Evolutionary conservation across 2,797 vertebrate genomes (phyloP), one percentile per base, ranked within the genome.

Genomic region (Phrynocephalus guinanensis): DNA sequence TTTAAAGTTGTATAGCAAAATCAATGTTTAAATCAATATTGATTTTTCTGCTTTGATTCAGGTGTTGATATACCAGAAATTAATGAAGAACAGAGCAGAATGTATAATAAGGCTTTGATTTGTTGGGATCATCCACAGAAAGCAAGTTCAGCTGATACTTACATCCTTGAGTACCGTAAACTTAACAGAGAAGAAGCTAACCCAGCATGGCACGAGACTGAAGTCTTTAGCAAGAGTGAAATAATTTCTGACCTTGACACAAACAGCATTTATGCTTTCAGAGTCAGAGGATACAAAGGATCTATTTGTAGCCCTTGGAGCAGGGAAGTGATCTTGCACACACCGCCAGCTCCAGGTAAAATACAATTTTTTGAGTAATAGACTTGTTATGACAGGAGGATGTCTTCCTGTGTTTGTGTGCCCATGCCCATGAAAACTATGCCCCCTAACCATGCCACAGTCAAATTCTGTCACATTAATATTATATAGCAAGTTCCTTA

Each of bases 31-130:
- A 89, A 80, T 70, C 60, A 15, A 7, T 82, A 0, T 71, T 44
- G 22, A 2, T 84, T 72, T 52, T 89, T 90, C 79, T 68, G 70
- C 90, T 22, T 90, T 84, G 33, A 92, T 92, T 28, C 89, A 99
- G 98, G 98, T 92, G 95, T 98, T 22, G 97, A 98, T 91, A 96
- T 97, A 87, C 99, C 99, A 68, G 96, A 99, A 95, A 98, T 99
- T 78, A 98, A 97, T 82, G 96, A 98, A 86, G 97, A 97, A 38
- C 95, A 91, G 68, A 98, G 98, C 95, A 97, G 93, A 93, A 96
- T 99, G 24, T 99, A 99, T 88, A 98, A 98, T 76, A 97, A 97
- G 90, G 98, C 97, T 79, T 95, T 97, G 63, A 98, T 99, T 95
- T 97, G 96, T 90, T 99, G 99, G 99, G 96, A 97, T 88, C 95